phyloP scores from a whole-genome alignment of 2,888 invertebrate species.

The Meiosimyza decipiens region DNA sequence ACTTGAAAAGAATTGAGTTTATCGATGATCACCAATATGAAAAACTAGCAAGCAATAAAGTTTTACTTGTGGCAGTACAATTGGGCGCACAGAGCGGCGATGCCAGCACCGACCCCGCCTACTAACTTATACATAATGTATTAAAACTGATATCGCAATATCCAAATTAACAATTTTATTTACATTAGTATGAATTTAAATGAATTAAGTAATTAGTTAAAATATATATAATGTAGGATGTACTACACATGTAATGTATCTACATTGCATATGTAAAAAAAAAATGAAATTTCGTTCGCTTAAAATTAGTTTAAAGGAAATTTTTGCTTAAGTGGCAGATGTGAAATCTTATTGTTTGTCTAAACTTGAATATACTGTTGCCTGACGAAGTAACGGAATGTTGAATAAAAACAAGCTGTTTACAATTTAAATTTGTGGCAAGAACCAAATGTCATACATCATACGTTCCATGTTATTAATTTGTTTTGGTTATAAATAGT shows the following conservation, averaged over 20 bases:
- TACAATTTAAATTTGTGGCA: too few species aligned
- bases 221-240: too few species aligned
- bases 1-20: slow-evolving; percentile 17
- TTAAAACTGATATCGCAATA: too few species aligned
- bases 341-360: too few species aligned
- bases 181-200: background rate
- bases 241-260: too few species aligned
- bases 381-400: slow-evolving; percentile 9
- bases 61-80: background rate
- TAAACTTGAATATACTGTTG: too few species aligned
- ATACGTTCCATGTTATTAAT: too few species aligned
- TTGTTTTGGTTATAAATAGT: too few species aligned
- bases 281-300: background rate
- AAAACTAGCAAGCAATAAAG: slow-evolving; percentile 10
- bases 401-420: background rate
- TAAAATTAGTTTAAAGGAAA: slow-evolving; percentile 4
- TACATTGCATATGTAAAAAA: background rate
- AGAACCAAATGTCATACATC: too few species aligned
- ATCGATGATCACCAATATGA: slow-evolving; percentile 6
- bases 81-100: slow-evolving; percentile 1
- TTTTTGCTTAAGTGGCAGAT: background rate
- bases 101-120: background rate
- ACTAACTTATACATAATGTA: background rate
- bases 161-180: background rate
- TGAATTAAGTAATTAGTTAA: too few species aligned